Evolutionary conservation across 2,888 invertebrate species (phyloP).

Genomic region (Thymelicus sylvestris): DNA sequence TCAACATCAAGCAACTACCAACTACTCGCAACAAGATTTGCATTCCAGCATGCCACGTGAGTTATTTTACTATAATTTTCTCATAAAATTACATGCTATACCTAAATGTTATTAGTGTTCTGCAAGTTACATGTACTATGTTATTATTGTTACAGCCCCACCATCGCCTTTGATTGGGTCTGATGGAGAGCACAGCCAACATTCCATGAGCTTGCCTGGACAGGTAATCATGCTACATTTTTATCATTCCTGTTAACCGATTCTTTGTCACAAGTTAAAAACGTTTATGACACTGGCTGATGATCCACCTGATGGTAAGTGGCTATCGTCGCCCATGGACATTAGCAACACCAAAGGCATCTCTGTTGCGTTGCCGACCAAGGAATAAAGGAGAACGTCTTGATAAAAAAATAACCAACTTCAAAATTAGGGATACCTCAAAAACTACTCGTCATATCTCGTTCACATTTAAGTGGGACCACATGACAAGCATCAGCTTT

Average conservation of each 20-base stretch:
- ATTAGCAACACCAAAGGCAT: too few relatives aligned
- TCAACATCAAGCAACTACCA: slow-evolving; percentile 85
- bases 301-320: too few relatives aligned
- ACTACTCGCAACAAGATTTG: slow-evolving; percentile 87
- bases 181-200: slow-evolving; percentile 84
- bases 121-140: not conserved
- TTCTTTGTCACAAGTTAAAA: too few relatives aligned
- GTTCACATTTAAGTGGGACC: too few relatives aligned
- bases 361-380: too few relatives aligned
- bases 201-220: slow-evolving; percentile 78
- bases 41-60: slow-evolving; percentile 93
- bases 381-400: too few relatives aligned
- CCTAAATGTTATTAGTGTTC: not conserved
- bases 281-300: too few relatives aligned
- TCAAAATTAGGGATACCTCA: too few relatives aligned
- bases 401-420: too few relatives aligned
- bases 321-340: too few relatives aligned
- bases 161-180: slow-evolving; percentile 92
- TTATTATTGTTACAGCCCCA: slow-evolving; percentile 85
- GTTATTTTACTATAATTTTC: slow-evolving; percentile 56
- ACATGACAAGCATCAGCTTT: too few relatives aligned
- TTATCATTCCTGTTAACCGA: not conserved
- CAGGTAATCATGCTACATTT: slow-evolving; percentile 57
- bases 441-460: too few relatives aligned
- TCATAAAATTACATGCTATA: not conserved